Conservation (phyloP, 2,797 vertebrate genomes). For the Schizopygopsis pylzovi region DNA sequence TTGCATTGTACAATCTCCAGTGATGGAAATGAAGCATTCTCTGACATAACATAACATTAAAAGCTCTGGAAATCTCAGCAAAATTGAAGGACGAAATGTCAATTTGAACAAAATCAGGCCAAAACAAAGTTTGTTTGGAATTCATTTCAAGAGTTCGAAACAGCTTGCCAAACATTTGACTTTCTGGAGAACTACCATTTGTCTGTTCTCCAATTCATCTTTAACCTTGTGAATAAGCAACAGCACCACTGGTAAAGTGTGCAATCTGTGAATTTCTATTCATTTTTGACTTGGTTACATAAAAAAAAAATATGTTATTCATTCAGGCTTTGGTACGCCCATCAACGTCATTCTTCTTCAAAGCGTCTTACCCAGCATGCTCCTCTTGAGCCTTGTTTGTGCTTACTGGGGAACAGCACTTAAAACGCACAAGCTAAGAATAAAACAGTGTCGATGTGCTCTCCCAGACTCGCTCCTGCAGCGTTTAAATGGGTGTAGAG, state of each 20-base stretch:
- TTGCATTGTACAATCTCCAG: neutral
- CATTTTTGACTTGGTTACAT: neutral
- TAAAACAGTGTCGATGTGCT: conserved; percentile 40
- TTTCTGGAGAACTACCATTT: neutral
- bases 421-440: conserved; percentile 46
- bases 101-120: neutral
- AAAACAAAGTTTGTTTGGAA: neutral
- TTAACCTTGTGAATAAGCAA: neutral
- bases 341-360: neutral
- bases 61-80: neutral
- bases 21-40: neutral
- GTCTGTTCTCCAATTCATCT: neutral
- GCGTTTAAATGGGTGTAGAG: conserved; percentile 44
- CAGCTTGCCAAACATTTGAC: neutral
- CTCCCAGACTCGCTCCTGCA: conserved; percentile 22
- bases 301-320: neutral
- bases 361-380: neutral
- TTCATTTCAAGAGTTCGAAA: neutral
- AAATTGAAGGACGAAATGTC: neutral
- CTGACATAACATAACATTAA: neutral
- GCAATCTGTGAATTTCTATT: neutral
- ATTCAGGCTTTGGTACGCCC: neutral
- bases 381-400: conserved; percentile 31
- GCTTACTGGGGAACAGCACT: conserved; percentile 40
- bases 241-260: neutral